Evolutionary conservation across 2,113 vertebrate genomes (phyloP).

Genomic region (Psammodynastes pulverulentus): DNA sequence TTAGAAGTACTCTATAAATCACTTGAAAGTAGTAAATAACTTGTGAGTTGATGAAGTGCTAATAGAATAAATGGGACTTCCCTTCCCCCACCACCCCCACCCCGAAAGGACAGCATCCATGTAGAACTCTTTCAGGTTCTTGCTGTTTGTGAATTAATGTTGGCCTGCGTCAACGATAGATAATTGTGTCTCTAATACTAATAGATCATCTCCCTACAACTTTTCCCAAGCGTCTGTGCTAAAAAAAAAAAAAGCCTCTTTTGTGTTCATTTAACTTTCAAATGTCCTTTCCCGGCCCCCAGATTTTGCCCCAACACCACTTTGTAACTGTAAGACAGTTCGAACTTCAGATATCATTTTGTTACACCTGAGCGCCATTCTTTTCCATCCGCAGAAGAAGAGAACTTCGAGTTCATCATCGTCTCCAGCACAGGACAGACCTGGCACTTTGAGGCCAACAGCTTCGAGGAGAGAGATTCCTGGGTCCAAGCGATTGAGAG

Average conservation of each 20-base stretch:
- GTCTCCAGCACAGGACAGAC: slow-evolving; percentile 94
- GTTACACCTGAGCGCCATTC: background rate
- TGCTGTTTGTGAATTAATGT: background rate
- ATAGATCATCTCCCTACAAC: background rate
- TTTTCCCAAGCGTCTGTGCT: too few relatives aligned
- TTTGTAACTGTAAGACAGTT: background rate
- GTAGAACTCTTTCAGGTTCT: background rate
- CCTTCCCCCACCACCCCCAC: too few relatives aligned
- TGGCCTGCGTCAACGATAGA: background rate
- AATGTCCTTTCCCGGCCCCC: background rate
- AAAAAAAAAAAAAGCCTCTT: background rate
- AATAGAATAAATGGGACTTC: background rate
- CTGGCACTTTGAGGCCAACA: slow-evolving; percentile 94
- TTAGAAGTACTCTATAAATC: background rate
- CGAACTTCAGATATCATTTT: background rate
- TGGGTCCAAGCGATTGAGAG: slow-evolving; percentile 96
- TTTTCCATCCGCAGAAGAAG: slow-evolving; percentile 74
- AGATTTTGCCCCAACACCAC: background rate
- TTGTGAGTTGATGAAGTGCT: background rate
- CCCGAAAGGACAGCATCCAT: background rate
- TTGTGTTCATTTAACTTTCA: background rate
- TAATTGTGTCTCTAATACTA: background rate
- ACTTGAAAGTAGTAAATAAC: background rate
- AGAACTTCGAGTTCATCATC: slow-evolving; percentile 93
- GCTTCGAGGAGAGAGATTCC: slow-evolving; percentile 88